phyloP scores from a whole-genome alignment of 1,140 invertebrate genomes.

The Tribolium castaneum region DNA sequence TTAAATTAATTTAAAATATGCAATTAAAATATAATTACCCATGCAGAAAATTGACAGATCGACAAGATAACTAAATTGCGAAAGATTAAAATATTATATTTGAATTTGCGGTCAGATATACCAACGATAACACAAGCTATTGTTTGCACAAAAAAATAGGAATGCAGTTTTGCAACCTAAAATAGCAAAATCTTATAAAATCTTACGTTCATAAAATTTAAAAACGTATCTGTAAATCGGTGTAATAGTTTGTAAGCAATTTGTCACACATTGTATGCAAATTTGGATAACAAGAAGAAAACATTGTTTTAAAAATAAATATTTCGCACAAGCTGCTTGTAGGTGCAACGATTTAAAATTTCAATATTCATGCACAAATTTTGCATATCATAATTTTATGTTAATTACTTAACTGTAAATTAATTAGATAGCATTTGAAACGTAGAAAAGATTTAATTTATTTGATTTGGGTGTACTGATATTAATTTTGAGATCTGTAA shows the following conservation, averaged over 20 bases:
- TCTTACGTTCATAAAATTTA: no score
- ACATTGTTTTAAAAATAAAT: not conserved
- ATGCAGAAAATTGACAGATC: not conserved
- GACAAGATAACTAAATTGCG: not conserved
- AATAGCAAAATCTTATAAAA: no score
- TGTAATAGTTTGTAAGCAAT: not conserved
- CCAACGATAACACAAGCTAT: not conserved
- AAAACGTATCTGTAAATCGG: no score
- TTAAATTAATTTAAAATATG: not conserved
- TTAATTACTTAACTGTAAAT: not conserved
- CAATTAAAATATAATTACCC: not conserved
- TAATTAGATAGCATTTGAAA: not conserved
- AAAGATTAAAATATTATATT: not conserved
- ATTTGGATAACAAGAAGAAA: not conserved
- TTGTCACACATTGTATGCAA: not conserved
- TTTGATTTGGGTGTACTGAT: not conserved
- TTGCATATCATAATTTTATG: not conserved
- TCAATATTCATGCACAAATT: not conserved
- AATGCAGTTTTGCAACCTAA: no score
- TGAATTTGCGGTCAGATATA: not conserved
- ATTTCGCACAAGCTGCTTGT: not conserved
- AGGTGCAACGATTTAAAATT: not conserved
- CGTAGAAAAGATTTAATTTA: not conserved
- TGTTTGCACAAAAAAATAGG: not conserved
- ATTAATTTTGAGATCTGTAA: slow-evolving; percentile 4